These are phyloP conservation scores for Pelecanus crispus DNA, from an alignment of 2,113 vertebrate species.

Conservation along the genomic window DNA sequence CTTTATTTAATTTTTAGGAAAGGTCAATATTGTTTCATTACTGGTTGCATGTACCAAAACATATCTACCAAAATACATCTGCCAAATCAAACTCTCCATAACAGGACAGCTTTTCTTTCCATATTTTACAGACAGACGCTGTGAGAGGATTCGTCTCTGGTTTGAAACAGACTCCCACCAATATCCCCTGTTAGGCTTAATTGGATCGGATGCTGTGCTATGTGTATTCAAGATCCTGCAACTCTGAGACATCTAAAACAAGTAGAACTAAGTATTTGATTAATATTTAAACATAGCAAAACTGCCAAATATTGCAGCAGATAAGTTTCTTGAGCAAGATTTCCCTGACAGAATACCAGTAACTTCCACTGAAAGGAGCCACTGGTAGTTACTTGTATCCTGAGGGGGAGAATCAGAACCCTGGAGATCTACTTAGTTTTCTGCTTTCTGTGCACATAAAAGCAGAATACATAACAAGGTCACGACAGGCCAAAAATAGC, in stretches of 20 bases:
- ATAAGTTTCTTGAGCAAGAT: background rate
- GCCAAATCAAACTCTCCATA: background rate
- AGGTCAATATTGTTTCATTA: background rate
- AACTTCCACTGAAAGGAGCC: conserved; percentile 31
- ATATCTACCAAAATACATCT: background rate
- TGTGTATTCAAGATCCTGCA: background rate
- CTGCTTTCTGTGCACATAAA: conserved; percentile 20
- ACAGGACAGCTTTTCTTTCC: background rate
- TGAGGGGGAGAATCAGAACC: background rate
- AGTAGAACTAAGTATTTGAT: conserved; percentile 32
- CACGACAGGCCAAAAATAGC: conserved; percentile 14
- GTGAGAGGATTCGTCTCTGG: background rate
- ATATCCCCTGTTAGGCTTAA: background rate
- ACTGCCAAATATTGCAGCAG: background rate
- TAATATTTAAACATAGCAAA: conserved; percentile 52
- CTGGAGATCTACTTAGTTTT: conserved; percentile 42
- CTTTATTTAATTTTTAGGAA: background rate
- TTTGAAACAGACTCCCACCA: background rate
- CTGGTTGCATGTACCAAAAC: fast-evolving
- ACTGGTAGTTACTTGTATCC: background rate
- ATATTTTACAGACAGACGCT: background rate
- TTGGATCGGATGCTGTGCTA: background rate
- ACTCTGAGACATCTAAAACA: background rate
- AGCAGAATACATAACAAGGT: conserved; percentile 21
- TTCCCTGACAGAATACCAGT: conserved; percentile 11